A percentile compares a stretch with the other conserved stretches of the same genome.
These are phyloP conservation scores for Melolontha melolontha DNA, from an alignment of 2,888 invertebrate genomes.

Conservation along the genomic window DNA sequence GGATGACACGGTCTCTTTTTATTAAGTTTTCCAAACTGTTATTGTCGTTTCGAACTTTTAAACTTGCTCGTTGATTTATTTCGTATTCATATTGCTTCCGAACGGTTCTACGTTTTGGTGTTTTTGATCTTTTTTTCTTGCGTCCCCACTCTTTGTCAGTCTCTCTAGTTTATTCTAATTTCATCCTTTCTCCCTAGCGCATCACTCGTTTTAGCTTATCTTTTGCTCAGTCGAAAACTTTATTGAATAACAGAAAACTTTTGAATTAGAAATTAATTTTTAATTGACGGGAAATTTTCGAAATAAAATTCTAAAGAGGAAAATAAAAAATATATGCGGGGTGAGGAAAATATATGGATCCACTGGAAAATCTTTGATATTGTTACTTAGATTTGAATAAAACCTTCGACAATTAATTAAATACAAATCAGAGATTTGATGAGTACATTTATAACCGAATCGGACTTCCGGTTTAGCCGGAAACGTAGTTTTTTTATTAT, in stretches of 20 bases:
- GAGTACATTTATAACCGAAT: too few species aligned
- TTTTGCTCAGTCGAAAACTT: slow-evolving; percentile 17
- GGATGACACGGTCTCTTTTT: slow-evolving; percentile 36
- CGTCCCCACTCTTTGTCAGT: neutral
- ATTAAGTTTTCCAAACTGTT: slow-evolving; percentile 37
- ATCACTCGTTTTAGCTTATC: slow-evolving; percentile 19
- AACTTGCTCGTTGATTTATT: slow-evolving; percentile 40
- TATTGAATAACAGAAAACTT: slow-evolving; percentile 14
- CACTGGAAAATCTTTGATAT: too few species aligned
- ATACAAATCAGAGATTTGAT: too few species aligned
- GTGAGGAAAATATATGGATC: too few species aligned
- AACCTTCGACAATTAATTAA: too few species aligned
- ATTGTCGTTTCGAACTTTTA: slow-evolving; percentile 40
- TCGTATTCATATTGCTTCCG: slow-evolving; percentile 38
- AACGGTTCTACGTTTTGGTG: slow-evolving; percentile 12
- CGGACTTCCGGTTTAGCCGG: too few species aligned
- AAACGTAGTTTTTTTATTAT: too few species aligned
- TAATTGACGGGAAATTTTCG: slow-evolving; percentile 30
- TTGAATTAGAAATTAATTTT: slow-evolving; percentile 35
- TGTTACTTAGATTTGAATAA: too few species aligned
- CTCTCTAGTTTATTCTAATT: neutral
- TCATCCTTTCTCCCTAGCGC: neutral
- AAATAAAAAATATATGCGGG: too few species aligned
- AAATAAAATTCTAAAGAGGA: too few species aligned
- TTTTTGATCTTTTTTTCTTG: slow-evolving; percentile 4